Percentiles rank a stretch among this genome's conserved stretches.
phyloP scores from a whole-genome alignment of 2,888 invertebrate species.

The Hyposoter didymator region DNA sequence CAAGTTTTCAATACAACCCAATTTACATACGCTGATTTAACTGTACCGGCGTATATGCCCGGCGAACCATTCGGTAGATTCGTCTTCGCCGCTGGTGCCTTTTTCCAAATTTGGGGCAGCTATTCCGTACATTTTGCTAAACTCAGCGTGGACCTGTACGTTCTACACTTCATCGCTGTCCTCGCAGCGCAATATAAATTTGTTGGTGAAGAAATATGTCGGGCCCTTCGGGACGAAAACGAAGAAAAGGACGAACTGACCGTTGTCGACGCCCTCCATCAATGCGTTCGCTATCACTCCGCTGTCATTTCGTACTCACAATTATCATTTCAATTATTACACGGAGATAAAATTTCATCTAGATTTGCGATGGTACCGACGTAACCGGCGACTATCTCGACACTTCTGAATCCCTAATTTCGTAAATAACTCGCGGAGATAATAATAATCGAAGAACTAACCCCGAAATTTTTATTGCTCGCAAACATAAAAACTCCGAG shows the following conservation, averaged over 20 bases:
- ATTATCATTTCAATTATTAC: not conserved
- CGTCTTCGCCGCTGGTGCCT: constrained; percentile 58
- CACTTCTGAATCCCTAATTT: no score
- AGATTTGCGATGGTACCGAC: constrained; percentile 63
- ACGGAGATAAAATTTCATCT: not conserved
- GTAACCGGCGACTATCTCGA: constrained; percentile 69
- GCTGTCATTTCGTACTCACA: constrained; percentile 61
- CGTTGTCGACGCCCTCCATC: constrained; percentile 43
- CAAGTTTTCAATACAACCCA: constrained; percentile 52
- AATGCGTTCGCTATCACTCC: constrained; percentile 64
- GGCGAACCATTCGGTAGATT: constrained; percentile 65
- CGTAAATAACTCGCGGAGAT: no score
- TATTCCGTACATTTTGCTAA: constrained; percentile 66
- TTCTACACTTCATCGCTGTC: constrained; percentile 70
- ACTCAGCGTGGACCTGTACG: constrained; percentile 71
- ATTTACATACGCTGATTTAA: constrained; percentile 72
- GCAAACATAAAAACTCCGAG: no score
- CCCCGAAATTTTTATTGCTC: no score
- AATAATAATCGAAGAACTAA: no score
- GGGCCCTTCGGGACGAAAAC: constrained; percentile 17
- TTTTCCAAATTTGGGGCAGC: constrained; percentile 57
- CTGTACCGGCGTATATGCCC: constrained; percentile 66
- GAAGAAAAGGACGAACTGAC: constrained; percentile 14
- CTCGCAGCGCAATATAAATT: constrained; percentile 72
- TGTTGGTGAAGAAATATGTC: constrained; percentile 58